Percentiles rank a stretch among this genome's conserved stretches.
phyloP scores from a whole-genome alignment of 1,140 invertebrate genomes.

The Polypedilum vanderplanki region DNA sequence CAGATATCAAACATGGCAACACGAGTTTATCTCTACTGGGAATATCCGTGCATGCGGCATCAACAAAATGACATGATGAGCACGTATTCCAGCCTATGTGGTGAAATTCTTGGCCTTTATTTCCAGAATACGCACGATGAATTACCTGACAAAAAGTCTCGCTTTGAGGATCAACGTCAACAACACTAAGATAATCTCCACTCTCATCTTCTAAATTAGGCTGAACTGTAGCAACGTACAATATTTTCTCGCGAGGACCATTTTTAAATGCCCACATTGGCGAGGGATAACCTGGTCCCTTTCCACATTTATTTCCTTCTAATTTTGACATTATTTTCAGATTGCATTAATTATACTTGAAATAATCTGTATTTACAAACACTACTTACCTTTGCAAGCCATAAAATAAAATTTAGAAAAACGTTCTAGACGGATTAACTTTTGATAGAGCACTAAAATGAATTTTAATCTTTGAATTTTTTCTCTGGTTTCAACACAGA shows the following conservation, averaged over 20 bases:
- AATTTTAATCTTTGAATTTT: no score
- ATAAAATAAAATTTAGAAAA: no score
- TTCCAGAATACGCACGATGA: conserved; percentile 70
- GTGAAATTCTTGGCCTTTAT: conserved; percentile 82
- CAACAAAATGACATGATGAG: conserved; percentile 68
- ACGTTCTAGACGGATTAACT: no score
- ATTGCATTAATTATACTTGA: no score
- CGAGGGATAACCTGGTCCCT: conserved; percentile 66
- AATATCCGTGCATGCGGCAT: conserved; percentile 36
- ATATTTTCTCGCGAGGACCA: conserved; percentile 72
- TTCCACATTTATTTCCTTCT: conserved; percentile 37
- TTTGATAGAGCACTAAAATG: no score
- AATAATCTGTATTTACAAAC: no score
- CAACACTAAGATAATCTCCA: conserved; percentile 81
- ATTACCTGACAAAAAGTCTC: conserved; percentile 80
- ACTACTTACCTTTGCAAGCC: not conserved
- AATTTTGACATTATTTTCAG: no score
- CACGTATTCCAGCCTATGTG: conserved; percentile 96
- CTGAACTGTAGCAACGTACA: conserved; percentile 83
- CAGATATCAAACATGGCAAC: conserved; percentile 72
- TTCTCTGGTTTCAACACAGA: no score
- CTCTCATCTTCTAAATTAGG: conserved; percentile 55
- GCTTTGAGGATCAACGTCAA: conserved; percentile 85
- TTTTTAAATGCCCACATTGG: conserved; percentile 74
- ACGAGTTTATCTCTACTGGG: conserved; percentile 70